Base-by-base conservation (phyloP, 1,140 invertebrate genomes). In the Harpegnathos saltator region DNA sequence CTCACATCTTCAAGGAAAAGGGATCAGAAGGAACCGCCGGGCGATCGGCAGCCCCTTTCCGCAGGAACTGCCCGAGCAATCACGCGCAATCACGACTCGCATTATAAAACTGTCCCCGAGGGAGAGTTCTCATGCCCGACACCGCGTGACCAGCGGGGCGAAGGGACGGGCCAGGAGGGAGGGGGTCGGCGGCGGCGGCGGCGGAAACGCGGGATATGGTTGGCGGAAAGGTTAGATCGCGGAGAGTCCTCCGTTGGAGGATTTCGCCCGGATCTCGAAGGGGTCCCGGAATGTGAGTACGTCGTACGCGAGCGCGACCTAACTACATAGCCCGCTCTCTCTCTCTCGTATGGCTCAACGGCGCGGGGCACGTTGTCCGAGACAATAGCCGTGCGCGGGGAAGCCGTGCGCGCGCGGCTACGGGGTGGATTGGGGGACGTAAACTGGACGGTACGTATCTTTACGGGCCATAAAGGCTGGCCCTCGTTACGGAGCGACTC, bases 361-460 rank as follows among this genome's bases (percentile, higher is more conserved):
- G 80, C 83, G 72, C 83, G 72, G 14, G 52, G 69, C 78, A 88
- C 73, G 74, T 71, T 48, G 52, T 52, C 50, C 82, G 75, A 75
- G 52, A 84, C 84, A 86, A 89, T 88, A 63, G 74, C 56, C 44
- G n/a, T 29, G 62, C 7, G 48, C 38, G 52, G 17, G 19, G 22
- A 26, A 54, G 52, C 12, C 24, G 26, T 71, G 44, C n/a, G 62
- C 62, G 44, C n/a, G 62, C 62, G 48, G 19, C 38, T 50, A 1
- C 0, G 15, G 14, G 22, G 15, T 29, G 74, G 54, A 24, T 14
- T 24, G 15, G 65, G 61, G 84, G 85, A 83, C 85, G 90, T 91
- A 93, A 93, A 94, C 92, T 93, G 93, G 92, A 93, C 93, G 91
- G 91, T 92, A 90, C 92, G 93, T 94, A 94, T 94, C 93, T 94